Percentiles rank a stretch among this genome's conserved stretches.
These are phyloP conservation scores for Bostrychus sinensis DNA, from an alignment of 2,113 vertebrate genomes.

Conservation along the genomic window DNA sequence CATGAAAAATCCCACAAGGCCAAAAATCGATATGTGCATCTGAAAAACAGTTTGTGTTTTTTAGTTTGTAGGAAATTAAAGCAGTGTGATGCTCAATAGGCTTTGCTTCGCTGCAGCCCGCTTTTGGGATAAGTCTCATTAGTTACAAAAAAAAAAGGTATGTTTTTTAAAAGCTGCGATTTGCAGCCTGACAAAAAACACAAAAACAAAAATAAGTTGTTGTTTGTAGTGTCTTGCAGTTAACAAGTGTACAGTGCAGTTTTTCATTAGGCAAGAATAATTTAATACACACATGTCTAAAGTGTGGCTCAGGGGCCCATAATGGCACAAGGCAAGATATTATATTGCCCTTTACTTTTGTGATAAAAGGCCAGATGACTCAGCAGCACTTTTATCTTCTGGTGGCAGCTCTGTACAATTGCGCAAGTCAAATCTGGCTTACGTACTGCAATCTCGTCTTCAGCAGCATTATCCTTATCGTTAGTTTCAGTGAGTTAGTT, in stretches of 20 bases:
- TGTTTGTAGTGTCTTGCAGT: background rate
- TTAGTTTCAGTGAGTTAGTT: no score
- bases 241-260: background rate
- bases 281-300: background rate
- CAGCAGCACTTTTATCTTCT: no score
- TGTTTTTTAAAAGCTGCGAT: background rate
- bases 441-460: no score
- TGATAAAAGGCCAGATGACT: no score
- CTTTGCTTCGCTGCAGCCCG: background rate
- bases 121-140: conserved; percentile 5
- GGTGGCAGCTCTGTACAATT: no score
- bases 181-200: background rate
- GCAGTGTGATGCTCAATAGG: conserved; percentile 3
- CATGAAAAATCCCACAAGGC: conserved; percentile 34
- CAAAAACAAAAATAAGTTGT: background rate
- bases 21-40: conserved; percentile 47
- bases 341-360: no score
- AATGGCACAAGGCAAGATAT: no score
- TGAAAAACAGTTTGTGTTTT: conserved; percentile 29
- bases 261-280: background rate
- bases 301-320: background rate
- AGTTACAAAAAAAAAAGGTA: conserved; percentile 2
- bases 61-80: conserved; percentile 8
- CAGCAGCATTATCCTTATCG: no score
- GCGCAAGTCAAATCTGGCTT: no score